These are phyloP conservation scores for Cerastoderma edule DNA, from an alignment of 2,888 invertebrate species.

Conservation along the genomic window DNA sequence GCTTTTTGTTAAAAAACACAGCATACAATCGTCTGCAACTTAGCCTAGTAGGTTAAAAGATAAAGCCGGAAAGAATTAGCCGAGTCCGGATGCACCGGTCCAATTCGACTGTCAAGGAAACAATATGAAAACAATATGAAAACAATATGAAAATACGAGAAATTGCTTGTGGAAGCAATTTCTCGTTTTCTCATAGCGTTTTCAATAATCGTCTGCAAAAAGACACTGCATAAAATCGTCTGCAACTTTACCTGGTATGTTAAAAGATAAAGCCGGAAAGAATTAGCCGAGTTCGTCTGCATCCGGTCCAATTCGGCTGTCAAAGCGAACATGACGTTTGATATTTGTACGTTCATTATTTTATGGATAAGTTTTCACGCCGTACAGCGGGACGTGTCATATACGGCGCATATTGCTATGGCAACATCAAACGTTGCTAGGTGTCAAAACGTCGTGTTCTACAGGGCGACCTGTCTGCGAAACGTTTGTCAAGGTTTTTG, in stretches of 20 bases:
- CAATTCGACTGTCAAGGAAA: constrained; percentile 10
- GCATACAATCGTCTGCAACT: too few species aligned
- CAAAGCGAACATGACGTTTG: constrained; percentile 20
- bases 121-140: too few species aligned
- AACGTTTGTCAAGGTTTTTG: constrained; percentile 20
- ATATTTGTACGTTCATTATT: constrained; percentile 31
- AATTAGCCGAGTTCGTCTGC: constrained; percentile 13
- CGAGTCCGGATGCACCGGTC: constrained; percentile 9
- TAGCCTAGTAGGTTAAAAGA: too few species aligned
- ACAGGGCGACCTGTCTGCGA: constrained; percentile 23
- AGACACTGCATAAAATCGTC: too few species aligned
- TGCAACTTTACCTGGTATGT: too few species aligned
- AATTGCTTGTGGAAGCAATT: too few species aligned
- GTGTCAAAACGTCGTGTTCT: constrained; percentile 51
- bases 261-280: constrained; percentile 5
- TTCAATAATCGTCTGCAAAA: too few species aligned
- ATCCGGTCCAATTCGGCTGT: constrained; percentile 8
- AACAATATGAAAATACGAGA: too few species aligned
- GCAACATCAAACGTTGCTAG: constrained; percentile 39
- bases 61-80: constrained; percentile 1
- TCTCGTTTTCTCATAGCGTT: too few species aligned
- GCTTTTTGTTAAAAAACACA: too few species aligned
- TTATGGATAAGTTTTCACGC: constrained; percentile 28
- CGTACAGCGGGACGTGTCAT: constrained; percentile 46
- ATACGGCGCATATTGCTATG: constrained; percentile 25